Percentiles rank a stretch among this genome's conserved stretches.
These are phyloP conservation scores for Cercocebus atys DNA, from an alignment of 2,113 vertebrate species.

Conservation along the genomic window DNA sequence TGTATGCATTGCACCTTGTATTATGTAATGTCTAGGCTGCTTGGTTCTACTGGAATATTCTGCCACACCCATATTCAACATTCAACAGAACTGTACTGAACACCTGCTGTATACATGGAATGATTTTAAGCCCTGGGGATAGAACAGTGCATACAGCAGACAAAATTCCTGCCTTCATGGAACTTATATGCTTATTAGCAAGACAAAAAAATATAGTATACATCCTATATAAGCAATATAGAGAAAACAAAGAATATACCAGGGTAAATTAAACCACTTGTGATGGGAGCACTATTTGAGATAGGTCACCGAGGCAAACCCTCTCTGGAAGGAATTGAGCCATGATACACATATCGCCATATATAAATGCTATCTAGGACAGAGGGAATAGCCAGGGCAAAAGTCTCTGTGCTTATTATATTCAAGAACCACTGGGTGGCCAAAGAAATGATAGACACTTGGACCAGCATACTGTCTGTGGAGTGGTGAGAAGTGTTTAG, in stretches of 20 bases:
- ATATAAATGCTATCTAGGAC: fast-evolving
- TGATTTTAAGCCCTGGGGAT: background rate
- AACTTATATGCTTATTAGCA: background rate
- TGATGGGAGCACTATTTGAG: background rate
- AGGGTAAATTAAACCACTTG: background rate
- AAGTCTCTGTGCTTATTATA: fast-evolving
- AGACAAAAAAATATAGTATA: background rate
- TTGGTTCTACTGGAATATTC: too few species aligned
- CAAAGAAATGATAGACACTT: background rate
- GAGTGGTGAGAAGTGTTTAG: background rate
- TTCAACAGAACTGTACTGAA: fast-evolving
- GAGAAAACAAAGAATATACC: background rate
- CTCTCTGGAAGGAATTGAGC: background rate
- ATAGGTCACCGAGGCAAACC: background rate
- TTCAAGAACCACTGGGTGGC: fast-evolving
- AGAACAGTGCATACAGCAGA: background rate
- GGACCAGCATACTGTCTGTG: background rate
- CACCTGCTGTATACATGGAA: fast-evolving
- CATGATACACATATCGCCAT: background rate
- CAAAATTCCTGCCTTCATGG: background rate
- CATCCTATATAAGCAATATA: background rate
- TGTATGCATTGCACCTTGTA: fast-evolving
- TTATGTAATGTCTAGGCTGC: background rate
- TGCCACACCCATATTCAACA: fast-evolving
- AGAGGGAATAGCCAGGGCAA: fast-evolving